Percentiles rank a stretch among this genome's conserved stretches.
Evolutionary conservation across 2,113 vertebrate species (phyloP).

Genomic region (Fregetta grallaria): DNA sequence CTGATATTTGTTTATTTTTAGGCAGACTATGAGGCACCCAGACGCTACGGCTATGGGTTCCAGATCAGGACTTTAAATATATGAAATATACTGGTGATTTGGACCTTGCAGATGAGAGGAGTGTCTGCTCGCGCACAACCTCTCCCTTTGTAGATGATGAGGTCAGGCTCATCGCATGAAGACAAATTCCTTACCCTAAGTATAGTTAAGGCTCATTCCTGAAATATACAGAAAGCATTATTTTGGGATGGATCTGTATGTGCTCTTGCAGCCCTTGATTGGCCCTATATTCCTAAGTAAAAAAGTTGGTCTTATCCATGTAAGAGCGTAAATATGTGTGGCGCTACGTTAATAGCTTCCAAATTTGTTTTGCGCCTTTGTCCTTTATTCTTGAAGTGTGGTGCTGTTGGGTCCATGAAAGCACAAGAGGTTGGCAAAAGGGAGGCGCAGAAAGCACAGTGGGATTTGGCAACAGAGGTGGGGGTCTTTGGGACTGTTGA

Average conservation of each 20-base stretch:
- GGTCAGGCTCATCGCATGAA: conserved; percentile 61
- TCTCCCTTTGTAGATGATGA: conserved; percentile 66
- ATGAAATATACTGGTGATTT: conserved; percentile 53
- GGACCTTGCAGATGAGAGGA: conserved; percentile 30
- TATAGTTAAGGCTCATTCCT: conserved; percentile 65
- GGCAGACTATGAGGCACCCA: conserved; percentile 62
- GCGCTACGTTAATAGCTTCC: neutral
- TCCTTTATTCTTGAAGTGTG: neutral
- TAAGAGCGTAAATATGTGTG: neutral
- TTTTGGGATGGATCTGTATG: conserved; percentile 63
- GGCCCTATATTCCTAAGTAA: neutral
- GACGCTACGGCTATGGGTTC: conserved; percentile 4
- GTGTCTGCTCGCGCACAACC: conserved; percentile 14
- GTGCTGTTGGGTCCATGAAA: neutral
- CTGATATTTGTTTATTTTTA: conserved; percentile 73
- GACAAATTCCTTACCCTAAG: conserved; percentile 67
- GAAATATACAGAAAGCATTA: conserved; percentile 69
- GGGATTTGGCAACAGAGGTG: neutral
- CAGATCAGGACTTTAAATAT: conserved; percentile 57
- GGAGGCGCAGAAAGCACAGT: neutral
- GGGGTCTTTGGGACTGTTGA: neutral
- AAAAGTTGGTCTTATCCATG: neutral
- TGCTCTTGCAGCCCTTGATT: neutral
- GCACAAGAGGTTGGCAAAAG: rapidly evolving
- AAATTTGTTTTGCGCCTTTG: neutral